These are phyloP conservation scores for Porites lobata DNA, from an alignment of 92 coral and sea anemone species.

Conservation along the genomic window DNA sequence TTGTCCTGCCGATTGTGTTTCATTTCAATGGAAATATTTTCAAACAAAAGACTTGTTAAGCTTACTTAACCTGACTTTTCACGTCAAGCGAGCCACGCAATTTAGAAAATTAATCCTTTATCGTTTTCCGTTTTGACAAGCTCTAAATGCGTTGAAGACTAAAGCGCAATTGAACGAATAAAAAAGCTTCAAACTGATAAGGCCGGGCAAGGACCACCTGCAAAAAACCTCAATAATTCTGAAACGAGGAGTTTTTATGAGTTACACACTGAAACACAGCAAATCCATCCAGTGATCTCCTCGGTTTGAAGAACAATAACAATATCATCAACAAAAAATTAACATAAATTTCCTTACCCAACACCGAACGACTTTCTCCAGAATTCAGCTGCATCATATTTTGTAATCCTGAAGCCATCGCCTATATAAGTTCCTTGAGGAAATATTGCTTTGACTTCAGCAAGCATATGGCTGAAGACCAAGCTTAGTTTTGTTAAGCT, in stretches of 20 bases:
- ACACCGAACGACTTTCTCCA: conserved; percentile 97
- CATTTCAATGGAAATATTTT: not conserved
- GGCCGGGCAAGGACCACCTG: conserved; percentile 26
- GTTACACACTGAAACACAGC: not conserved
- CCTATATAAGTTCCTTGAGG: conserved; percentile 97
- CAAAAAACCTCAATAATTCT: not conserved
- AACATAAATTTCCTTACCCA: conserved; percentile 68
- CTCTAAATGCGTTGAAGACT: not conserved
- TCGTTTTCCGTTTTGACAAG: not conserved
- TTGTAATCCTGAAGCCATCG: conserved; percentile 94
- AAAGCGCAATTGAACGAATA: not conserved
- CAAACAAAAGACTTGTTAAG: not conserved
- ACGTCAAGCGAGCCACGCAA: not conserved
- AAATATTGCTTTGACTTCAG: conserved; percentile 98
- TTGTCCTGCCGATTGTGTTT: not conserved
- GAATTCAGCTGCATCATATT: conserved; percentile 97
- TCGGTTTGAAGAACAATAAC: conserved; percentile 9
- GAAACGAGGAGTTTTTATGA: not conserved
- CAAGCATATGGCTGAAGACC: conserved; percentile 97
- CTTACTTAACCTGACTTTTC: not conserved
- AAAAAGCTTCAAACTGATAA: not conserved
- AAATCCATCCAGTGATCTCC: not conserved
- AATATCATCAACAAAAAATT: conserved; percentile 15
- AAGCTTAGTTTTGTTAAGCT: conserved; percentile 95
- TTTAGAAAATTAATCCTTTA: not conserved